Percentiles rank a stretch among this genome's conserved stretches.
Evolutionary conservation across 92 coral and sea anemone genomes (phyloP).

Genomic region (Phenganax subtilis): DNA sequence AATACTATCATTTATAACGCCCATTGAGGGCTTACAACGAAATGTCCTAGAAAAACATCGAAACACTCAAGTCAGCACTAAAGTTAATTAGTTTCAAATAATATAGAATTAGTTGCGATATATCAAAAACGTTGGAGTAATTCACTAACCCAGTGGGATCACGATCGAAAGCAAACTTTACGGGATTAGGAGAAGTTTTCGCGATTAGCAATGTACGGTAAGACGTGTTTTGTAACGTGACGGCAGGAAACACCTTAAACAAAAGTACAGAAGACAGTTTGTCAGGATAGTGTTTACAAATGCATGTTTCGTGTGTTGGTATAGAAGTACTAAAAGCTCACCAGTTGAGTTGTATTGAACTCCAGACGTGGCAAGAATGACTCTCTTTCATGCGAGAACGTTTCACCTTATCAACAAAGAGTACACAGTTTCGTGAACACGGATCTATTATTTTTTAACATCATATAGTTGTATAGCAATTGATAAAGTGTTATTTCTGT

Average conservation of each 20-base stretch:
- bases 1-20: conserved; percentile 68
- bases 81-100: neutral
- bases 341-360: conserved; percentile 74
- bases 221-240: conserved; percentile 63
- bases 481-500: neutral
- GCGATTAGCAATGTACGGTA: conserved; percentile 69
- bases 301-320: neutral
- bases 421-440: too few relatives aligned
- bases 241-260: conserved; percentile 86
- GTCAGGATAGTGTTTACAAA: neutral
- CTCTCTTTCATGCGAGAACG: conserved; percentile 81
- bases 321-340: conserved; percentile 21
- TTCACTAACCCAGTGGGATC: conserved; percentile 67
- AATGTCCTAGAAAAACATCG: conserved; percentile 53
- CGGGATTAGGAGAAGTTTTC: conserved; percentile 75
- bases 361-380: conserved; percentile 85
- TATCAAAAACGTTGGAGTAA: too few relatives aligned
- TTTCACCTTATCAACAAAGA: conserved; percentile 62
- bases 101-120: neutral
- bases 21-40: conserved; percentile 74
- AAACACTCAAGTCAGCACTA: neutral
- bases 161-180: conserved; percentile 72
- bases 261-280: neutral
- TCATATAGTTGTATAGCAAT: neutral
- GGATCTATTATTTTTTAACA: too few relatives aligned